A percentile compares a stretch with the other conserved stretches of the same genome.
phyloP scores from a whole-genome alignment of 2,888 invertebrate species.

The Calephelis perditalis region DNA sequence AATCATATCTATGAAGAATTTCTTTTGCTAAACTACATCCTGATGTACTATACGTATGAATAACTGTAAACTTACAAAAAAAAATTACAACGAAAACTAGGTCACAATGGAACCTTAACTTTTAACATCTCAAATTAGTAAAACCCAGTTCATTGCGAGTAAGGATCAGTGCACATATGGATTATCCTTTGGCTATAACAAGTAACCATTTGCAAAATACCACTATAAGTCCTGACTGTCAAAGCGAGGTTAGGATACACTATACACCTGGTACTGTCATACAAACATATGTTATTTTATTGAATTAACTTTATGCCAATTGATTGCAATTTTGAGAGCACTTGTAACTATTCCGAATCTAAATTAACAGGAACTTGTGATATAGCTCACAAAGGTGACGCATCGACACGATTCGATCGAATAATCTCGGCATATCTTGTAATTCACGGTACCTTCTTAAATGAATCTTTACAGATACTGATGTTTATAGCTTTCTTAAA shows the following conservation, averaged over 20 bases:
- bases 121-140: background rate
- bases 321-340: background rate
- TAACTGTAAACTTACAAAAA: slow-evolving; percentile 10
- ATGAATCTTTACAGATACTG: slow-evolving; percentile 20
- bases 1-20: too few species aligned
- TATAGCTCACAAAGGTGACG: slow-evolving; percentile 77
- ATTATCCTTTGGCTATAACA: background rate
- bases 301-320: background rate
- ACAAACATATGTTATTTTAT: slow-evolving; percentile 14
- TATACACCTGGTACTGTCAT: slow-evolving; percentile 27
- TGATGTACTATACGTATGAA: too few species aligned
- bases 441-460: slow-evolving; percentile 31
- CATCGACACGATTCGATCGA: slow-evolving; percentile 74
- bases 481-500: slow-evolving; percentile 33
- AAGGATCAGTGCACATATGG: background rate
- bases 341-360: slow-evolving; percentile 32
- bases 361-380: slow-evolving; percentile 57
- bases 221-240: slow-evolving; percentile 26
- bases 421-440: slow-evolving; percentile 52
- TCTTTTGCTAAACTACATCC: too few species aligned
- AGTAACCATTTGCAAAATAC: slow-evolving; percentile 25
- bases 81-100: background rate
- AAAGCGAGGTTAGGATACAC: slow-evolving; percentile 52
- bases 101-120: background rate
- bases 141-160: background rate